A percentile compares a stretch with the other conserved stretches of the same genome.
Evolutionary conservation across 2,113 vertebrate species (phyloP).

Genomic region (Clarias magur): DNA sequence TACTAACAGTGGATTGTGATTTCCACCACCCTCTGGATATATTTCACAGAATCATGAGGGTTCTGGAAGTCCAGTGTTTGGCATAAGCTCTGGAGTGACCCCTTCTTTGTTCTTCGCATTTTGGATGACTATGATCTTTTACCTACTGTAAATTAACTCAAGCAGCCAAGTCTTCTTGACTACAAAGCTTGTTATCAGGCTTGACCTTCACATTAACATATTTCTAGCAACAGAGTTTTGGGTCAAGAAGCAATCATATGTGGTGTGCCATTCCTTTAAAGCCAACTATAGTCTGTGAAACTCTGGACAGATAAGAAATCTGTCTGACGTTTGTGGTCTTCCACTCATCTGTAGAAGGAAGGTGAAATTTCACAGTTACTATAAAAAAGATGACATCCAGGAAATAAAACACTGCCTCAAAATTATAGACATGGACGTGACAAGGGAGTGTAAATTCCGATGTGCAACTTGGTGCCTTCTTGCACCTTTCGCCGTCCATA

Average conservation of each 20-base stretch:
- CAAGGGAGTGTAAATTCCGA: constrained; percentile 64
- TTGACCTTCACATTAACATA: neutral
- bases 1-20: neutral
- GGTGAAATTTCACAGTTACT: constrained; percentile 76
- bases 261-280: neutral
- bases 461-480: constrained; percentile 52
- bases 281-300: neutral
- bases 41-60: neutral
- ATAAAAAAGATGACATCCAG: constrained; percentile 61
- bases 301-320: neutral
- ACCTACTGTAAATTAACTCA: neutral
- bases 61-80: neutral
- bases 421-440: constrained; percentile 64
- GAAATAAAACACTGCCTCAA: constrained; percentile 60
- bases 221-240: neutral
- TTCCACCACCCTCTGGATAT: neutral
- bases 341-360: constrained; percentile 60
- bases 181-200: neutral
- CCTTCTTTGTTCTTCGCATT: neutral
- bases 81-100: neutral
- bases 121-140: neutral
- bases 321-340: neutral
- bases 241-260: neutral
- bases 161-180: neutral
- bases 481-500: constrained; percentile 63